A percentile compares a stretch with the other conserved stretches of the same genome.
Conservation (phyloP, 2,888 invertebrate species). For the Nephrotoma flavescens region DNA sequence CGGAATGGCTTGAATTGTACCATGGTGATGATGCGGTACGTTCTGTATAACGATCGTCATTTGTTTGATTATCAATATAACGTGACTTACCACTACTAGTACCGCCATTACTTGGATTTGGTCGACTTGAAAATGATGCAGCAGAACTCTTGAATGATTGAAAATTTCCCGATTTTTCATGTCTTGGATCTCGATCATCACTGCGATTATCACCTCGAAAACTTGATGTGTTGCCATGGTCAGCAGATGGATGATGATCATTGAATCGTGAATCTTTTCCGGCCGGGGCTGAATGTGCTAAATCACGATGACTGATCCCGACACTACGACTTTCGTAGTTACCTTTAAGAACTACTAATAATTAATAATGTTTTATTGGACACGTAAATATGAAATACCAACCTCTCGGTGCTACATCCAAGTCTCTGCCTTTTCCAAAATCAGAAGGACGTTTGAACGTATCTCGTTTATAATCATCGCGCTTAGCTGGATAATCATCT, state of each 20-base stretch:
- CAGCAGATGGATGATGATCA: constrained; percentile 11
- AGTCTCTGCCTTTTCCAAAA: constrained; percentile 19
- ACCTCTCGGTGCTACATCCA: constrained; percentile 23
- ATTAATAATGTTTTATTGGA: not conserved
- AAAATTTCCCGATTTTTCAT: not conserved
- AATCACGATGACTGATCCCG: constrained; percentile 20
- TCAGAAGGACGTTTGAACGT: not conserved
- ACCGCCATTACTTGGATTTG: not conserved
- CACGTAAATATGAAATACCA: not conserved
- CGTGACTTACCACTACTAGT: constrained; percentile 6
- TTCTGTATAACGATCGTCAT: constrained; percentile 12
- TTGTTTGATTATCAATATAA: constrained; percentile 8
- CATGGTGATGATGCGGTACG: constrained; percentile 17
- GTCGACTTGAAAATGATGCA: not conserved
- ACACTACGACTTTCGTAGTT: constrained; percentile 11
- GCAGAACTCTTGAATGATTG: not conserved
- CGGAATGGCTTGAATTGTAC: constrained; percentile 16
- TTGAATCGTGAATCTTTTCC: not conserved
- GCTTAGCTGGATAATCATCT: constrained; percentile 21
- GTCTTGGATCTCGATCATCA: constrained; percentile 8
- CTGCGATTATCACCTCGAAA: constrained; percentile 10
- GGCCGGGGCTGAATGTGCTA: constrained; percentile 12
- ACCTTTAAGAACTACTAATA: not conserved
- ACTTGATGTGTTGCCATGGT: constrained; percentile 11
- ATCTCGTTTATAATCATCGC: constrained; percentile 19